These are phyloP conservation scores for Centropyge bicolor DNA, from an alignment of 2,797 vertebrate species.

Conservation along the genomic window DNA sequence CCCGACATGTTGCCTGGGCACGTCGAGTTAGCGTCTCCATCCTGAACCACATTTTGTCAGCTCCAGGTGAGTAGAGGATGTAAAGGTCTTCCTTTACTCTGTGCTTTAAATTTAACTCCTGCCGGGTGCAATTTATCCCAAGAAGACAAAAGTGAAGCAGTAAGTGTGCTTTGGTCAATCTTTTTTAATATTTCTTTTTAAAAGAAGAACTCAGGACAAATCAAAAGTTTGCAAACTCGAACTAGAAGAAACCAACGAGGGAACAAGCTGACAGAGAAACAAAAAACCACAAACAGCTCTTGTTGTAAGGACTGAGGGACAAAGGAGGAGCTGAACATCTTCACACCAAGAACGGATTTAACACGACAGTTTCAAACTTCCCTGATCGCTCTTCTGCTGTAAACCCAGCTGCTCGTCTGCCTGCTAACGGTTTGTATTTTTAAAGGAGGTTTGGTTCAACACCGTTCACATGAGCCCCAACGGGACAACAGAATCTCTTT, in stretches of 20 bases:
- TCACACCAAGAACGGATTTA: neutral
- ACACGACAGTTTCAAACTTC: constrained; percentile 5
- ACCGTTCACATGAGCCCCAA: neutral
- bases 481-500: neutral
- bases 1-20: neutral
- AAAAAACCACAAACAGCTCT: neutral
- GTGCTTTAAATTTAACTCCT: constrained; percentile 33
- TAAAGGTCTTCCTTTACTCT: neutral
- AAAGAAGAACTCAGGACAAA: neutral
- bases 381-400: constrained; percentile 11
- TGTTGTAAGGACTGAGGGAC: constrained; percentile 16
- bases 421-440: neutral
- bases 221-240: constrained; percentile 31
- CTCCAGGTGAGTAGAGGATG: neutral
- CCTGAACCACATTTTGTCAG: no score
- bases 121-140: constrained; percentile 1
- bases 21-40: neutral
- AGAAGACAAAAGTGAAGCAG: constrained; percentile 16
- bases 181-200: neutral
- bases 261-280: constrained; percentile 4
- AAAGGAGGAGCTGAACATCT: constrained; percentile 5
- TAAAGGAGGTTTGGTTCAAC: constrained; percentile 28
- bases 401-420: constrained; percentile 7
- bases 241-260: neutral
- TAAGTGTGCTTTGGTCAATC: constrained; percentile 47